phyloP scores from a whole-genome alignment of 2,113 vertebrate genomes.

The Coryphaenoides rupestris region DNA sequence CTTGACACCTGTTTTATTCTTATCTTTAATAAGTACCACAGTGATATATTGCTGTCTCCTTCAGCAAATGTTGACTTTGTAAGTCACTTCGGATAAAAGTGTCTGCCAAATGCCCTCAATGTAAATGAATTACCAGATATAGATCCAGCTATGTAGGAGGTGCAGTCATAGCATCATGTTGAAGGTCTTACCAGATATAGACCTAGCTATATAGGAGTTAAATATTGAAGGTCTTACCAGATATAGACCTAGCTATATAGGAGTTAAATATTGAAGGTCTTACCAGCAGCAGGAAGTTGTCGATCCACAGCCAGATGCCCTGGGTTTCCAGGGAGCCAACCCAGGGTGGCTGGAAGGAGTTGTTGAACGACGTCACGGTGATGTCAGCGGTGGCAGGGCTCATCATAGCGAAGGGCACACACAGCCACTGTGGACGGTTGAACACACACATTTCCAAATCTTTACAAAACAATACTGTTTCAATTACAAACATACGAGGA shows the following conservation, averaged over 20 bases:
- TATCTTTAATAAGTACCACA: no score
- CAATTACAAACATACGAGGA: no score
- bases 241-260: neutral
- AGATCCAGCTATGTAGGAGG: no score
- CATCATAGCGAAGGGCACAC: slow-evolving; percentile 57
- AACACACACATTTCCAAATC: no score
- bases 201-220: neutral
- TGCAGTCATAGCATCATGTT: no score
- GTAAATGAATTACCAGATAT: no score
- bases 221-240: slow-evolving; percentile 37
- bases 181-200: neutral
- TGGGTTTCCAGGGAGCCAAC: slow-evolving; percentile 44
- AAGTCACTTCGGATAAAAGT: no score
- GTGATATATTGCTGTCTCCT: no score
- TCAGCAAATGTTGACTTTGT: no score
- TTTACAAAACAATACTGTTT: no score
- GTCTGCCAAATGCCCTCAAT: no score
- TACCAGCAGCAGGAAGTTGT: slow-evolving; percentile 61
- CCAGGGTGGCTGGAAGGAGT: slow-evolving; percentile 53
- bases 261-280: slow-evolving; percentile 9
- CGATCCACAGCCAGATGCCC: slow-evolving; percentile 57
- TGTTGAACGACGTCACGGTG: slow-evolving; percentile 51
- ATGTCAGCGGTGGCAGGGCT: slow-evolving; percentile 51
- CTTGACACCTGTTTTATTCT: no score
- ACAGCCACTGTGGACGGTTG: slow-evolving; percentile 47